Percentiles rank a stretch among this genome's conserved stretches.
Evolutionary conservation across 2,888 invertebrate genomes (phyloP).

Genomic region (Euphydryas editha): DNA sequence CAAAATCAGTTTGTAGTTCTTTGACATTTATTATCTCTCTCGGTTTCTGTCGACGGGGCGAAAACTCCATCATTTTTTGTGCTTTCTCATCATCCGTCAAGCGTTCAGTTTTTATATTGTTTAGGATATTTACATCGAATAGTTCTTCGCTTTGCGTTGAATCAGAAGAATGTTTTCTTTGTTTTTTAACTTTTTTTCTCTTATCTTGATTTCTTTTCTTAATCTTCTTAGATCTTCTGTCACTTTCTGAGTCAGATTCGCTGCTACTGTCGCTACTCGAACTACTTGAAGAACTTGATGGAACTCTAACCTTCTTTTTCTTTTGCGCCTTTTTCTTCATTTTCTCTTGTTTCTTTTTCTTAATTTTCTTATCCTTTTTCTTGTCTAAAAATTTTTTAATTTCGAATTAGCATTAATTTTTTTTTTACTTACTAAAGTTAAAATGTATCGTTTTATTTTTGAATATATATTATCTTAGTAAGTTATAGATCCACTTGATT

Average conservation of each 20-base stretch:
- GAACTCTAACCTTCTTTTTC: conserved; percentile 61
- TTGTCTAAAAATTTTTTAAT: conserved; percentile 49
- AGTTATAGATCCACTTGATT: too few relatives aligned
- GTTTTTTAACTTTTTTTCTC: conserved; percentile 51
- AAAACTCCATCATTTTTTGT: conserved; percentile 58
- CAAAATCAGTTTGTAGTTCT: conserved; percentile 75
- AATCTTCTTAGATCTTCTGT: conserved; percentile 43
- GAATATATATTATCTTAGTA: too few relatives aligned
- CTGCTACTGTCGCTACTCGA: conserved; percentile 50
- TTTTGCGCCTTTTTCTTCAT: conserved; percentile 63
- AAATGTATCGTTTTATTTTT: not conserved
- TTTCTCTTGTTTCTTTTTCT: conserved; percentile 65
- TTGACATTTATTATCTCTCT: conserved; percentile 76
- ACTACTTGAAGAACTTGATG: conserved; percentile 54
- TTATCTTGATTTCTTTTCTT: conserved; percentile 46
- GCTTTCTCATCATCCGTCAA: conserved; percentile 69
- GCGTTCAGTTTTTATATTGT: conserved; percentile 76
- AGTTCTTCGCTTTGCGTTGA: conserved; percentile 63
- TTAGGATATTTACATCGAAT: conserved; percentile 72
- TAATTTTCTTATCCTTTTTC: conserved; percentile 62
- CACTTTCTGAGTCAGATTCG: conserved; percentile 49
- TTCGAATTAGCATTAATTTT: too few relatives aligned
- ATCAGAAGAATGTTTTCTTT: conserved; percentile 58
- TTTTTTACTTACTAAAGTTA: too few relatives aligned
- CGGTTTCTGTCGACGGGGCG: conserved; percentile 59